Base-by-base conservation (phyloP, 2,797 vertebrate genomes). In the Propithecus deckenii region DNA sequence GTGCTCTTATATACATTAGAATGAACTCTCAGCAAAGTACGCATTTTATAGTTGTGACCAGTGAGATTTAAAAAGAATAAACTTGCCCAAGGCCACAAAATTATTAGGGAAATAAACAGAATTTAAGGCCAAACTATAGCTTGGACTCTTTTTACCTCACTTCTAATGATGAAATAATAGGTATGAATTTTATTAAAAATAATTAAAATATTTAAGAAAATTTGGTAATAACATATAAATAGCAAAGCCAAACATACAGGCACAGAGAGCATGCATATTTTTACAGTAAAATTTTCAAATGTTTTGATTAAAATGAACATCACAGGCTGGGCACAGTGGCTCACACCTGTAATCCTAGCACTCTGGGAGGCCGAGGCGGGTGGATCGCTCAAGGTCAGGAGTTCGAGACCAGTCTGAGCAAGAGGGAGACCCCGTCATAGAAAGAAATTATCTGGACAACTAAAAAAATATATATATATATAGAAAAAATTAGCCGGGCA, bases 181-280 rank as follows among this genome's bases (percentile, higher is more conserved):
- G 18, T 41, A 91, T 91, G 41, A 67, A 63, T 78, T 72, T 95
- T 75, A 83, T 48, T 48, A 67, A 90, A 94, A 83, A 52, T 91
- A 91, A 91, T 61, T 65, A 63, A 79, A 83, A 22, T 67, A 67
- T n/a, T 71, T 46, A 89, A 90, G 61, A 86, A 87, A 71, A 59
- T 43, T 10, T 76, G 17, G 10, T 43, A 22, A 46, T 63, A 32
- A 79, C 75, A 71, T 32, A 59, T 59, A 59, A 59, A 59, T 59
- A 81, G 38, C 50, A 91, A 94, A 71, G 30, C 2, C 48, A 79
- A 87, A 50, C 7, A 30, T 4, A 61, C 11, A 79, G 30, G 83
- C 15, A 88, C 20, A 93, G 2, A n/a, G 0, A 55, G 22, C 5
- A 43, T 65, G 20, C 23, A 11, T 43, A 75, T 9, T 74, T 50